A percentile compares a stretch with the other conserved stretches of the same genome.
phyloP scores from a whole-genome alignment of 2,113 vertebrate genomes.

The Trematocara marginatum region DNA sequence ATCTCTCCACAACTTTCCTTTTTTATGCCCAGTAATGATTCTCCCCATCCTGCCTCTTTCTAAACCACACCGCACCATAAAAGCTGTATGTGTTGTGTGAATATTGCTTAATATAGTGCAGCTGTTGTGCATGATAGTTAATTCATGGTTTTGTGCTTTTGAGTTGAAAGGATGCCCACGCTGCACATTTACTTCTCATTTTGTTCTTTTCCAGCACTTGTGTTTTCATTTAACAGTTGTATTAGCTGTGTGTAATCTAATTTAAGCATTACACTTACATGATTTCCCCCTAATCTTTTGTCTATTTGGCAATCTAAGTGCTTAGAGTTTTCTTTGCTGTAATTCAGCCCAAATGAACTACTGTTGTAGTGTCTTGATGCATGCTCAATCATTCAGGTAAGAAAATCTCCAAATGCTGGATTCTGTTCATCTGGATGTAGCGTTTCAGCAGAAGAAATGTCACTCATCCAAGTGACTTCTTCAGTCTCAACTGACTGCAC shows the following conservation, averaged over 20 bases:
- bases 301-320: not conserved
- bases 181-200: not conserved
- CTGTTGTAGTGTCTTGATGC: not conserved
- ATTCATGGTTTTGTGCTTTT: not conserved
- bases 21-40: not conserved
- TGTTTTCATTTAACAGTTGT: not conserved
- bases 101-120: not conserved
- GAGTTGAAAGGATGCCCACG: not conserved
- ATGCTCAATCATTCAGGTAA: not conserved
- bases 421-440: too few relatives aligned
- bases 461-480: too few relatives aligned
- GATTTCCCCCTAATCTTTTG: not conserved
- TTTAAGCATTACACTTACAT: not conserved
- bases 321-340: not conserved
- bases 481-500: too few relatives aligned
- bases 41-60: not conserved
- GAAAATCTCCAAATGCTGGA: too few relatives aligned
- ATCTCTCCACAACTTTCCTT: not conserved
- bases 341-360: not conserved
- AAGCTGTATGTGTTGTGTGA: not conserved
- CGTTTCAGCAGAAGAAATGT: too few relatives aligned
- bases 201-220: not conserved
- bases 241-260: not conserved
- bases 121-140: not conserved
- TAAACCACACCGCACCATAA: not conserved